Conservation (phyloP, 2,113 vertebrate species). For the Aegypius monachus region DNA sequence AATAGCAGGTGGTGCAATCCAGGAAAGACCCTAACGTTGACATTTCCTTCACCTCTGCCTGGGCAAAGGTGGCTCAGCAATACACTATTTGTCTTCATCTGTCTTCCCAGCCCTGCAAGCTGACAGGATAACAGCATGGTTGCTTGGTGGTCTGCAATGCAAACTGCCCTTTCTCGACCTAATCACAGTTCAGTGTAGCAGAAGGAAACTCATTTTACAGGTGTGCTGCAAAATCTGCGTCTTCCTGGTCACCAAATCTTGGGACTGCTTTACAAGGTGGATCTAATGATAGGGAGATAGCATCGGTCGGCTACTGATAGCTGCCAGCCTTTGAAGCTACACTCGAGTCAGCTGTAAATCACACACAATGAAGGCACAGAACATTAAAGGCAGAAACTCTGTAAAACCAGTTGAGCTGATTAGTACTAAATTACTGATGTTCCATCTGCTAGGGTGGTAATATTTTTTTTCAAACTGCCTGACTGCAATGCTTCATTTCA, state of each 20-base stretch:
- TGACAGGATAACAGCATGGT: not conserved
- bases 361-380: conserved; percentile 51
- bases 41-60: conserved; percentile 18
- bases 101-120: not conserved
- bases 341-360: conserved; percentile 51
- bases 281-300: not conserved
- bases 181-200: not conserved
- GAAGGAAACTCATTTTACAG: conserved; percentile 26
- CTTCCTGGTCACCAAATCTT: not conserved
- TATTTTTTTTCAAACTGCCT: conserved; percentile 50
- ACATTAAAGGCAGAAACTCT: conserved; percentile 53
- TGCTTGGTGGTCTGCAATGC: conserved; percentile 14
- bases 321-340: conserved; percentile 31
- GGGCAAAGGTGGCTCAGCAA: not conserved
- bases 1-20: not conserved
- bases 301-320: not conserved
- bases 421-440: conserved; percentile 64
- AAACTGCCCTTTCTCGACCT: conserved; percentile 30
- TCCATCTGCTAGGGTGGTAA: conserved; percentile 53
- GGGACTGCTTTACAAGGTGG: not conserved
- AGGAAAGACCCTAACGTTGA: not conserved
- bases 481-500: conserved; percentile 56
- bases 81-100: conserved; percentile 39
- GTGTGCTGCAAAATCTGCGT: not conserved
- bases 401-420: conserved; percentile 55